phyloP scores from a whole-genome alignment of 2,113 vertebrate genomes.

The Anas platyrhynchos region DNA sequence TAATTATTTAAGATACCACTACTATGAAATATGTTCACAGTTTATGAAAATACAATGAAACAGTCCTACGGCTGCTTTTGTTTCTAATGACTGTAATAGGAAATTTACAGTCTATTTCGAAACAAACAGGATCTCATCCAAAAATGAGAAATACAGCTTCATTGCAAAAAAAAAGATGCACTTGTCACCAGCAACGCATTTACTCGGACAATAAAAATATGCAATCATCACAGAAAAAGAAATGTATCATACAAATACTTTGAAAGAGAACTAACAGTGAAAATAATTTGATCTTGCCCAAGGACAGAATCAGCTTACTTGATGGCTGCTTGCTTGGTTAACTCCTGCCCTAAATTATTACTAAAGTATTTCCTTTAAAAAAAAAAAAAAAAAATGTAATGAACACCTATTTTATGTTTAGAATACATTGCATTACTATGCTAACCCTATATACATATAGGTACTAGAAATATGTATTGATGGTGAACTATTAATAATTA shows the following conservation, averaged over 20 bases:
- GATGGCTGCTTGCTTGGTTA: background rate
- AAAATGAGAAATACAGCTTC: background rate
- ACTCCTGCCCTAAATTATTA: background rate
- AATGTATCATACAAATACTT: background rate
- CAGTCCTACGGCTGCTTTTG: background rate
- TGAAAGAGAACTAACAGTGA: background rate
- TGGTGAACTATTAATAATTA: background rate
- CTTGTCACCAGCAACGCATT: slow-evolving; percentile 1
- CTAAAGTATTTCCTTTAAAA: background rate
- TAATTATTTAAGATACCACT: background rate
- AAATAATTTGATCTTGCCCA: background rate
- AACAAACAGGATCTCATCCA: background rate
- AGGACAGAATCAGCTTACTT: background rate
- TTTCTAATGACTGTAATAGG: background rate
- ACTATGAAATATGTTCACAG: background rate
- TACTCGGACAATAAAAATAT: background rate
- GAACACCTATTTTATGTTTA: background rate
- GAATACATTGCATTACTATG: accelerated
- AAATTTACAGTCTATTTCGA: background rate
- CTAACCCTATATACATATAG: background rate
- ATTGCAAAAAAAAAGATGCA: background rate
- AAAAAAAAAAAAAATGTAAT: background rate
- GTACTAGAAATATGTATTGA: background rate
- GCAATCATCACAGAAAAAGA: background rate
- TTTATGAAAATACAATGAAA: background rate